Evolutionary conservation across 2,888 invertebrate genomes (phyloP), one percentile per base, ranked within the genome.

Genomic region (Belgica antarctica): DNA sequence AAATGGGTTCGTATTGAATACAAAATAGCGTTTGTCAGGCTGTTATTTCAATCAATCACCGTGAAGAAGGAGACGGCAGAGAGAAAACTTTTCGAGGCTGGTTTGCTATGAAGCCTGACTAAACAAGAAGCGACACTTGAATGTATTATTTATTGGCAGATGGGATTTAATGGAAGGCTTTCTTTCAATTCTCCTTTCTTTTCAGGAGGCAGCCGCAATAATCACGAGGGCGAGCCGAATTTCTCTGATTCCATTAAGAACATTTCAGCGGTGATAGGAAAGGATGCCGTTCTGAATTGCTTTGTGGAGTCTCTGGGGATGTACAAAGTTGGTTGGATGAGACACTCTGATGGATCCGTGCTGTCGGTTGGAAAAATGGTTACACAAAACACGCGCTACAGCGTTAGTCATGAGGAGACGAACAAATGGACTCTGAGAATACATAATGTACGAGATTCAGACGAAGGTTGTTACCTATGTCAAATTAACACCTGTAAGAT

Each of bases 331-430:
- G 89, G 88, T 74, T 89, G 89, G 89, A 85, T 89, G 76, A 84
- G 87, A 73, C n/a, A n/a, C n/a, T 88, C 89, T 74, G 89, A 89
- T 75, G 89, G 89, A 78, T 89, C 89, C 1, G 87, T 89, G 72
- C 80, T 89, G 41, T 87, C 88, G 2, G 82, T 90, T 10, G 88
- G 88, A 78, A 82, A 87, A n/a, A 85, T 89, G 72, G 88, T 89
- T 72, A 89, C 89, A 0, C 89, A 89, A 79, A 89, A 89, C 76
- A 82, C 86, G 0, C 82, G 89, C 31, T 87, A 89, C 75, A 84
- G 85, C 8, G 87, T 89, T 72, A 85, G 85, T 71, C 83, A 87
- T 76, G 89, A 89, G 78, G 85, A 86, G 3, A 84, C 87, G 22
- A 82, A 83, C 71, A 88, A 86, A 41, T 89, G 89, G 89, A 87